Evolutionary conservation across 2,888 invertebrate species (phyloP).

Genomic region (Microdon myrmicae): DNA sequence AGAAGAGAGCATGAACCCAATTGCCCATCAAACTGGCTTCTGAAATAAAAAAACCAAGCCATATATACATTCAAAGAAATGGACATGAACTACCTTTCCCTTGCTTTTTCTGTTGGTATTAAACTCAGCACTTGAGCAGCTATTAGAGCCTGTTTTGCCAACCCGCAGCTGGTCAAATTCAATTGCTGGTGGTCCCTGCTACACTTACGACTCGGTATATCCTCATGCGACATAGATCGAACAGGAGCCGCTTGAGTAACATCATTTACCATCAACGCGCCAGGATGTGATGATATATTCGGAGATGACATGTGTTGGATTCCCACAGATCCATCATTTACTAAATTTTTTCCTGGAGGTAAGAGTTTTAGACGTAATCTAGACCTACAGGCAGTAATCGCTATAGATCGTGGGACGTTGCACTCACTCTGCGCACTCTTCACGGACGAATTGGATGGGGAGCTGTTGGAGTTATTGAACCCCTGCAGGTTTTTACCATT

Average conservation of each 20-base stretch:
- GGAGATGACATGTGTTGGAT: slow-evolving; percentile 66
- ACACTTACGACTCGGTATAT: too few relatives aligned
- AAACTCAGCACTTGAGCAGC: slow-evolving; percentile 84
- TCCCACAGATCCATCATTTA: slow-evolving; percentile 38
- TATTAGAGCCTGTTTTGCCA: slow-evolving; percentile 77
- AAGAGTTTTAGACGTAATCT: slow-evolving; percentile 64
- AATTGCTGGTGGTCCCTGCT: slow-evolving; percentile 69
- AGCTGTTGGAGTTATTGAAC: slow-evolving; percentile 58
- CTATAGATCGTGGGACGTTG: slow-evolving; percentile 62
- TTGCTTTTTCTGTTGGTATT: slow-evolving; percentile 83
- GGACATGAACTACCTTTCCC: slow-evolving; percentile 72
- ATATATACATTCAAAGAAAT: slow-evolving; percentile 4
- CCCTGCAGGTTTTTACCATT: slow-evolving; percentile 59
- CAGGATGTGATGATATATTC: slow-evolving; percentile 62
- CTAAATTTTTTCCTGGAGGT: slow-evolving; percentile 63
- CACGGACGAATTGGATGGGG: slow-evolving; percentile 61
- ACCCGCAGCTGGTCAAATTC: slow-evolving; percentile 58
- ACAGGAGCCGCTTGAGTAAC: slow-evolving; percentile 53
- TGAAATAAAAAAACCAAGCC: slow-evolving; percentile 56
- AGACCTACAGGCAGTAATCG: slow-evolving; percentile 65
- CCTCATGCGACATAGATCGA: slow-evolving; percentile 64
- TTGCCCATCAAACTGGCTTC: slow-evolving; percentile 83
- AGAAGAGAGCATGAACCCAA: slow-evolving; percentile 83
- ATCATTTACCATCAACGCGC: slow-evolving; percentile 52
- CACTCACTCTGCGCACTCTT: slow-evolving; percentile 60